Base-by-base conservation (phyloP, 2,797 vertebrate genomes). In the Eptatretus atami region DNA sequence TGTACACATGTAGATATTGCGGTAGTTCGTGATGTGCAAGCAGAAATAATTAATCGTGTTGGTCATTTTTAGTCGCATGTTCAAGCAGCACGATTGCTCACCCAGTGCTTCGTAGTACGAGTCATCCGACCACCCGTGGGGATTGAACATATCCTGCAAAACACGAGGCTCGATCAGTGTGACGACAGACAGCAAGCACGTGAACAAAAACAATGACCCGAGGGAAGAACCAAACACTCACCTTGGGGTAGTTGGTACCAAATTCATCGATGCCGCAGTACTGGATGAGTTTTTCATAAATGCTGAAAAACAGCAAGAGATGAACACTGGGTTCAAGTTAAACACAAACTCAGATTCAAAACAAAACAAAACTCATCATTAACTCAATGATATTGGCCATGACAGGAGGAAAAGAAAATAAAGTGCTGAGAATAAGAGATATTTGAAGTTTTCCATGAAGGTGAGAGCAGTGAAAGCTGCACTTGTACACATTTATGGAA, bases 281-380 rank as follows among this genome's bases (percentile, higher is more conserved):
- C 76, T 98, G 92, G 70, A 98, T 98, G 63, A 98, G 78, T 69
- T 98, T 96, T 72, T 96, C 88, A 44, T 93, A 98, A 74, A 96
- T 96, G 71, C 90, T 95, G 65, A 54, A 64, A 66, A 63, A 61
- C 52, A 52, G 63, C 11, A 8, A 11, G 24, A 60, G 15, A 60
- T 24, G 15, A 60, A 15, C 11, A 60, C 55, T 60, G 9, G 6
- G 19, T 19, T 19, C 19, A 19, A 19, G 19, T 19, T 19, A 19
- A 19, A 19, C 19, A 19, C 19, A 44, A 44, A 8, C 31, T 44
- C 31, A 8, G 31, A 44, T 44, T 44, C 31, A 44, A 44, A 44
- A 44, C 31, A 44, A 44, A 44, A 5, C 31, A 44, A 44, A 19
- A 19, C 19, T 19, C 19, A 44, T 44, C 31, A 44, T 44, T 5